Evolutionary conservation across 1,140 invertebrate species (phyloP).

Genomic region (Eufriesea mexicana): DNA sequence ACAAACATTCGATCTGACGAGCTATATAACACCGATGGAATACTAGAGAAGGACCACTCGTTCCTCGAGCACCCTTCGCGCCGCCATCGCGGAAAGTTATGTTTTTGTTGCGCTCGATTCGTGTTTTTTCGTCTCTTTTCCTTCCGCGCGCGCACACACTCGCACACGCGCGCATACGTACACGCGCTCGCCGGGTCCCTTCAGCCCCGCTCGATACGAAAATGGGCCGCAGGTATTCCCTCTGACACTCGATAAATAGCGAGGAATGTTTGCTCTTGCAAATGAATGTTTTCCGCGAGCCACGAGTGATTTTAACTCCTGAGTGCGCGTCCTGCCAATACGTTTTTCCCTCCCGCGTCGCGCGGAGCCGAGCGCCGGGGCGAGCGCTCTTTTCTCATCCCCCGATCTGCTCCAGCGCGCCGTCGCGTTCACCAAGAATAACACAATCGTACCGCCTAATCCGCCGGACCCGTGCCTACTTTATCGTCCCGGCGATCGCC

Average conservation of each 20-base stretch:
- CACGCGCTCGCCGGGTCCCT: slow-evolving; percentile 44
- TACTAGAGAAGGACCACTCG: slow-evolving; percentile 69
- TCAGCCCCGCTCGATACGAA: slow-evolving; percentile 63
- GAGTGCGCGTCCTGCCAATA: slow-evolving; percentile 21
- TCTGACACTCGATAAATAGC: slow-evolving; percentile 68
- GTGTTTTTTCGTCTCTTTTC: slow-evolving; percentile 56
- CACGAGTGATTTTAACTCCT: slow-evolving; percentile 57
- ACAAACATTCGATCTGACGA: slow-evolving; percentile 69
- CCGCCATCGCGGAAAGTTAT: slow-evolving; percentile 68
- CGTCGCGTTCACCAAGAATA: slow-evolving; percentile 3
- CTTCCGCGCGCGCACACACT: slow-evolving; percentile 4
- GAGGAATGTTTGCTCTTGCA: slow-evolving; percentile 62
- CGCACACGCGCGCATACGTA: neutral
- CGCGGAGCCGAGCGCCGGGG: no score
- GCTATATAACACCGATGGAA: slow-evolving; percentile 67
- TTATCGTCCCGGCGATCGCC: no score
- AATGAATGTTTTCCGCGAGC: slow-evolving; percentile 63
- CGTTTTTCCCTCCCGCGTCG: neutral
- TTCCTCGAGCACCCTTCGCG: slow-evolving; percentile 67
- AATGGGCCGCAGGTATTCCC: slow-evolving; percentile 67
- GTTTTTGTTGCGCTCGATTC: slow-evolving; percentile 69
- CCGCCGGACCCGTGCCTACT: neutral
- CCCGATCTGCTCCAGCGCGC: neutral
- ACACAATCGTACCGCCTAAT: slow-evolving; percentile 8
- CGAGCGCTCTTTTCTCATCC: slow-evolving; percentile 4